These are phyloP conservation scores for Fragum whitleyi DNA, from an alignment of 2,888 invertebrate genomes.

Conservation along the genomic window DNA sequence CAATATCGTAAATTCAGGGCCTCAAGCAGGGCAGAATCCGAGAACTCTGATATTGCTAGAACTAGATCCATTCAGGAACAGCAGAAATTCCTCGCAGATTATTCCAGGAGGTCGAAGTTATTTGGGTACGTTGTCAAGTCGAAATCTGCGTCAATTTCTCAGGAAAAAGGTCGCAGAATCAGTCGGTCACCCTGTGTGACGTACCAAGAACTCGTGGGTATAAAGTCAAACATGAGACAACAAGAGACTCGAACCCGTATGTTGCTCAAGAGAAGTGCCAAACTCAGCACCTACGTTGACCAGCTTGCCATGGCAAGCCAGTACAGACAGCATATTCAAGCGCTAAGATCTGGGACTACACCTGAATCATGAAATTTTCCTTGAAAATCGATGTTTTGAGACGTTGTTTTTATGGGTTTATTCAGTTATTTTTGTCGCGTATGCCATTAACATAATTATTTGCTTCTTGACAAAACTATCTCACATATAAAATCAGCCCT, in stretches of 20 bases:
- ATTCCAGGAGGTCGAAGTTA: constrained; percentile 59
- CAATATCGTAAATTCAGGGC: not conserved
- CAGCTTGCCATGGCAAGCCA: constrained; percentile 41
- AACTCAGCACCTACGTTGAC: constrained; percentile 51
- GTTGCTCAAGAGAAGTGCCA: constrained; percentile 55
- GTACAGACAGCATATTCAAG: constrained; percentile 24
- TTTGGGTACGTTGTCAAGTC: constrained; percentile 61
- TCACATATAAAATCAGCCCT: too few relatives aligned
- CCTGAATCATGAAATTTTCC: not conserved
- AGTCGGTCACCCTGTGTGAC: constrained; percentile 55
- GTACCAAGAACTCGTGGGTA: constrained; percentile 57
- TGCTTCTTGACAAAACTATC: too few relatives aligned
- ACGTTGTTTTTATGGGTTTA: too few relatives aligned
- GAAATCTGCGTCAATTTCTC: constrained; percentile 20
- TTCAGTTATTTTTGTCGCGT: too few relatives aligned
- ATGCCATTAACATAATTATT: too few relatives aligned
- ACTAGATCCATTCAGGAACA: not conserved
- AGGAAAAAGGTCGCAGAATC: constrained; percentile 28
- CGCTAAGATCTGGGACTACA: not conserved
- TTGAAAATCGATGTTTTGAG: too few relatives aligned
- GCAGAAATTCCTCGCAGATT: constrained; percentile 53
- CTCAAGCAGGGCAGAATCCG: constrained; percentile 12
- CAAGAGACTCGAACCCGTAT: constrained; percentile 47
- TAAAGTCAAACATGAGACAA: constrained; percentile 55
- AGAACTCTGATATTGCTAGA: not conserved